Evolutionary conservation across 64 coral and sea anemone genomes (phyloP).

Genomic region (Acropora tenuis): DNA sequence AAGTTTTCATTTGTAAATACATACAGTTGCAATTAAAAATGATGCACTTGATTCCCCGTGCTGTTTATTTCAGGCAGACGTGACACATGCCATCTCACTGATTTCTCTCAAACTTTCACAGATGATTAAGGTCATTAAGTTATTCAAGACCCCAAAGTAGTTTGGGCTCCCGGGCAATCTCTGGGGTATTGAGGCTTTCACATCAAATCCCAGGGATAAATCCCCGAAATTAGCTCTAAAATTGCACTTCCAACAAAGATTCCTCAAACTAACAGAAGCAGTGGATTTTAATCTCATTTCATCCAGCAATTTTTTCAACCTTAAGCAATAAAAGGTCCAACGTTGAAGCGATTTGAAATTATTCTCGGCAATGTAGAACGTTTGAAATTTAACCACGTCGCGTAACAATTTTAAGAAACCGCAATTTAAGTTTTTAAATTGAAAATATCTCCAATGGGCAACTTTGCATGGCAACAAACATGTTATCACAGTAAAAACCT

Average conservation of each 20-base stretch:
- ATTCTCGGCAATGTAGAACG: not conserved
- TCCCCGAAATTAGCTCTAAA: not conserved
- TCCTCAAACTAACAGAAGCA: slow-evolving; percentile 6
- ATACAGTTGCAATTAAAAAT: too few relatives aligned
- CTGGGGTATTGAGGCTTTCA: not conserved
- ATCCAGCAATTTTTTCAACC: slow-evolving; percentile 4
- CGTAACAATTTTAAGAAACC: not conserved
- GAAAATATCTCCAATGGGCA: slow-evolving; percentile 21
- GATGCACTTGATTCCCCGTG: too few relatives aligned
- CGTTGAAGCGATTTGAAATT: not conserved
- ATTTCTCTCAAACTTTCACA: slow-evolving; percentile 29
- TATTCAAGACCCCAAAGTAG: not conserved
- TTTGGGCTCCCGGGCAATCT: not conserved
- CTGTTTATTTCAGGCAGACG: not conserved
- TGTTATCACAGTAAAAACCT: too few relatives aligned
- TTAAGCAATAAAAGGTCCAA: not conserved
- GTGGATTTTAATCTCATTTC: slow-evolving; percentile 32
- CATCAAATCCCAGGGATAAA: slow-evolving; percentile 17
- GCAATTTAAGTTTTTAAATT: not conserved
- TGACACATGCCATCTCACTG: slow-evolving; percentile 23
- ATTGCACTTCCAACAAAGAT: not conserved
- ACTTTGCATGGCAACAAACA: not conserved
- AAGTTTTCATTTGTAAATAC: too few relatives aligned
- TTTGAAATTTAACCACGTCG: slow-evolving; percentile 4
- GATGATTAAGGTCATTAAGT: slow-evolving; percentile 9